Conservation (phyloP, 2,113 vertebrate genomes). For the Lepisosteus osseus region DNA sequence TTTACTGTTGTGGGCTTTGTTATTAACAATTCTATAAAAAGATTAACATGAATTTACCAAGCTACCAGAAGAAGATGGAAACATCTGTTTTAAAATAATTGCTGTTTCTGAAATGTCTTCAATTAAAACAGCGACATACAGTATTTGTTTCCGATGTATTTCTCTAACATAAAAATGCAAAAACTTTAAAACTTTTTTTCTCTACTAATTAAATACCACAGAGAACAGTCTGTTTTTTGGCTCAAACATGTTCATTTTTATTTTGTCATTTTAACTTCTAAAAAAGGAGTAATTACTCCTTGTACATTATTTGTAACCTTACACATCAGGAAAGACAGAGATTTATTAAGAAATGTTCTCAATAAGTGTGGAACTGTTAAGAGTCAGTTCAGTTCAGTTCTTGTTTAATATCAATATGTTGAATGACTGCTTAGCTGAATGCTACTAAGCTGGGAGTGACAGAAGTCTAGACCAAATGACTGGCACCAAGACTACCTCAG, state of each 20-base stretch:
- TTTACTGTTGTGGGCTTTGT: slow-evolving; percentile 61
- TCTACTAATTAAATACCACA: too few relatives aligned
- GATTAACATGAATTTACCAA: slow-evolving; percentile 42
- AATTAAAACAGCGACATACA: neutral
- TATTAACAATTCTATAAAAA: slow-evolving; percentile 70
- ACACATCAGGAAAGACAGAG: neutral
- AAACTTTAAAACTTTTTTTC: too few relatives aligned
- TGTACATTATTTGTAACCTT: too few relatives aligned
- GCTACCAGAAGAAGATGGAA: neutral
- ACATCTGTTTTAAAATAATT: neutral
- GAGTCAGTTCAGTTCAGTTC: neutral
- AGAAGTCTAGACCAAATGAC: neutral
- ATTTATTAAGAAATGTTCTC: neutral
- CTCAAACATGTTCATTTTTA: too few relatives aligned
- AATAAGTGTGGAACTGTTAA: too few relatives aligned
- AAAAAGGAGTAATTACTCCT: too few relatives aligned
- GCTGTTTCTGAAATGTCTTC: slow-evolving; percentile 1
- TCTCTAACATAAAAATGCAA: too few relatives aligned
- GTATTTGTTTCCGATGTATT: neutral
- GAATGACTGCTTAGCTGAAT: too few relatives aligned
- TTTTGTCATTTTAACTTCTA: too few relatives aligned
- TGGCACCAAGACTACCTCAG: neutral
- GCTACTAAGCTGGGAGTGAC: too few relatives aligned
- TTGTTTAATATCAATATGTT: neutral
- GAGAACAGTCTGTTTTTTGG: too few relatives aligned